These are phyloP conservation scores for Synergus japonicus DNA, from an alignment of 2,888 invertebrate species.

Conservation along the genomic window DNA sequence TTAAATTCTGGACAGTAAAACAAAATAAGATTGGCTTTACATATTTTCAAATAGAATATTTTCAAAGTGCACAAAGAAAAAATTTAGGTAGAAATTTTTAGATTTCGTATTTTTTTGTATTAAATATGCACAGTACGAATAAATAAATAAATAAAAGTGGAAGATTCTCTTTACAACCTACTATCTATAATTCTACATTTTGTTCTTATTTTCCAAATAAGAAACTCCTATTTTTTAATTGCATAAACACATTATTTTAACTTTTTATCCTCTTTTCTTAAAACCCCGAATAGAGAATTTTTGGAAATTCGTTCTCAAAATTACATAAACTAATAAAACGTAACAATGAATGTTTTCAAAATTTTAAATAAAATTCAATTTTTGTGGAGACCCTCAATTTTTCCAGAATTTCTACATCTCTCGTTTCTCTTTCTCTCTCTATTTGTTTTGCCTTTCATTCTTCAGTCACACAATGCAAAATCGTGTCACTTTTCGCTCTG, in stretches of 20 bases:
- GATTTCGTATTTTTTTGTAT: conserved; percentile 11
- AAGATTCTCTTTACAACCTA: not conserved
- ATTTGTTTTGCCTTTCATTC: not conserved
- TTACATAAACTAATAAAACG: not conserved
- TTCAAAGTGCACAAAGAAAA: conserved; percentile 19
- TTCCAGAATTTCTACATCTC: conserved; percentile 36
- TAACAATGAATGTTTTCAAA: conserved; percentile 1
- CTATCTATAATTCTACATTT: not conserved
- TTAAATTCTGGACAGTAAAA: not conserved
- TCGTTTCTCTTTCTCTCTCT: not conserved
- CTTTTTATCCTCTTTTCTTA: not conserved
- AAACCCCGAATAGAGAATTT: not conserved
- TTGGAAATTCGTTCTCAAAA: not conserved
- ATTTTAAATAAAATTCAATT: not conserved
- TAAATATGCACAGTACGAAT: not conserved
- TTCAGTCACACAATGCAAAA: conserved; percentile 25
- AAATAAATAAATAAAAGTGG: conserved; percentile 33
- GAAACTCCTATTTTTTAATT: not conserved
- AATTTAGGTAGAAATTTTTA: not conserved
- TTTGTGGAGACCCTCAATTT: conserved; percentile 27
- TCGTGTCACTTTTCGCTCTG: conserved; percentile 26
- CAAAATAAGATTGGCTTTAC: not conserved
- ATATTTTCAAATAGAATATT: not conserved
- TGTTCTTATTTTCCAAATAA: not conserved
- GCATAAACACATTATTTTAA: not conserved